phyloP scores from a whole-genome alignment of 2,113 vertebrate genomes.

The Romanogobio albipinnatus region DNA sequence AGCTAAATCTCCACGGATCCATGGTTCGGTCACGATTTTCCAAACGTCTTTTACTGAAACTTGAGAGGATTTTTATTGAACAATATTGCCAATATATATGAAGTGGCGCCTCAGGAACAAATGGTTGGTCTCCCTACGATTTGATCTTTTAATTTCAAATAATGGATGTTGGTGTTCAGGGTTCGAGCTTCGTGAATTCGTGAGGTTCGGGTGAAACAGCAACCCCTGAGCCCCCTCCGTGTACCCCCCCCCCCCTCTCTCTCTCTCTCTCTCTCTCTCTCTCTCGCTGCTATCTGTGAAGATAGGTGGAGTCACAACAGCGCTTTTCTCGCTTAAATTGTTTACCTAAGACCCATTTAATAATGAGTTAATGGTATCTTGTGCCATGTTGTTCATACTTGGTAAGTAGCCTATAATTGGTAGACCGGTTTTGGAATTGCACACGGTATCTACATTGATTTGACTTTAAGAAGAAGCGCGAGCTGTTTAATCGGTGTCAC shows the following conservation, averaged over 20 bases:
- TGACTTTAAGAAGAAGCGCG: background rate
- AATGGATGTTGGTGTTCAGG: background rate
- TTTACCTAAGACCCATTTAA: background rate
- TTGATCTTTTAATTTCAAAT: conserved; percentile 2
- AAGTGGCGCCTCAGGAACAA: background rate
- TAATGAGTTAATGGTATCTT: background rate
- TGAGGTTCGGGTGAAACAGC: background rate
- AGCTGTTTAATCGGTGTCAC: background rate
- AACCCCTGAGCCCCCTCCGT: background rate
- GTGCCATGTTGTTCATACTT: background rate
- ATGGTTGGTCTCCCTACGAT: background rate
- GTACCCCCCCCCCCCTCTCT: background rate
- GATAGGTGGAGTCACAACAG: conserved; percentile 22
- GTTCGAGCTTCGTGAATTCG: conserved; percentile 19
- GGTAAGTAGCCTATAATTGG: background rate
- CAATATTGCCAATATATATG: background rate
- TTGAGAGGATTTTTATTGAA: background rate
- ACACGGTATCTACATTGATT: background rate
- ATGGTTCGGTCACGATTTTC: conserved; percentile 13
- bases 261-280: conserved; percentile 21
- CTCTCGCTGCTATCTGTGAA: conserved; percentile 35
- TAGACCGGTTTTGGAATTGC: background rate
- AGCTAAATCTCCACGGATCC: conserved; percentile 35
- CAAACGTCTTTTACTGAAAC: conserved; percentile 6
- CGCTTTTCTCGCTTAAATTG: background rate